These are phyloP conservation scores for Zapus hudsonius DNA, from an alignment of 2,113 vertebrate species.

Conservation along the genomic window DNA sequence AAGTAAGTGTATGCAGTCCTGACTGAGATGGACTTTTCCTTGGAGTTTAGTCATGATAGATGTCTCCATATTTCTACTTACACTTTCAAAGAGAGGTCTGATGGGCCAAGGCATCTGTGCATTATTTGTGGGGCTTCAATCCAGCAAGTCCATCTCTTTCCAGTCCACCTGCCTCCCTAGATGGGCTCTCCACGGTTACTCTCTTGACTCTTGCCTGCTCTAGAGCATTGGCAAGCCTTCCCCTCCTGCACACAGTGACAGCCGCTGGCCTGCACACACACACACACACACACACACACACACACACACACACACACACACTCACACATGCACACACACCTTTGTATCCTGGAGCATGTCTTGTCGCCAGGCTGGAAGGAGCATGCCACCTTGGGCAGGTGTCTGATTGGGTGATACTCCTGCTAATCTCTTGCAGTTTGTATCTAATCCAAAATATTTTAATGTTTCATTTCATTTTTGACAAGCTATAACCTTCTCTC, in stretches of 20 bases:
- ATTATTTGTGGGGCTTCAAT: not conserved
- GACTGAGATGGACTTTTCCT: not conserved
- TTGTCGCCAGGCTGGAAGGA: not conserved
- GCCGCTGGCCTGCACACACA: too few species aligned
- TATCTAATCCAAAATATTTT: too few species aligned
- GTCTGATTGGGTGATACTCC: not conserved
- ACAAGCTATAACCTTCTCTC: too few species aligned
- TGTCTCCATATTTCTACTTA: not conserved
- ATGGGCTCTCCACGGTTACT: not conserved
- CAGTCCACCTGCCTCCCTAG: not conserved
- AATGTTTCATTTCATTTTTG: too few species aligned
- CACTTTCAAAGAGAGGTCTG: not conserved
- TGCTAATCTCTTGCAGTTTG: not conserved
- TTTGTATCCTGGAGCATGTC: not conserved
- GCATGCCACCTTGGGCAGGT: accelerated
- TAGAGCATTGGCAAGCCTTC: too few species aligned
- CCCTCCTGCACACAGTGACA: accelerated
- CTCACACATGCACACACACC: accelerated
- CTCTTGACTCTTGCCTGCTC: not conserved
- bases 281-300: accelerated
- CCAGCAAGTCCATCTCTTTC: not conserved
- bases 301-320: too few species aligned
- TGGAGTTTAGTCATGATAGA: not conserved
- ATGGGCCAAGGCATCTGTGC: not conserved
- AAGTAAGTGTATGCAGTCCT: not conserved